Percentiles rank a stretch among this genome's conserved stretches.
These are phyloP conservation scores for Acanthochromis polyacanthus DNA, from an alignment of 2,113 vertebrate species.

Conservation along the genomic window DNA sequence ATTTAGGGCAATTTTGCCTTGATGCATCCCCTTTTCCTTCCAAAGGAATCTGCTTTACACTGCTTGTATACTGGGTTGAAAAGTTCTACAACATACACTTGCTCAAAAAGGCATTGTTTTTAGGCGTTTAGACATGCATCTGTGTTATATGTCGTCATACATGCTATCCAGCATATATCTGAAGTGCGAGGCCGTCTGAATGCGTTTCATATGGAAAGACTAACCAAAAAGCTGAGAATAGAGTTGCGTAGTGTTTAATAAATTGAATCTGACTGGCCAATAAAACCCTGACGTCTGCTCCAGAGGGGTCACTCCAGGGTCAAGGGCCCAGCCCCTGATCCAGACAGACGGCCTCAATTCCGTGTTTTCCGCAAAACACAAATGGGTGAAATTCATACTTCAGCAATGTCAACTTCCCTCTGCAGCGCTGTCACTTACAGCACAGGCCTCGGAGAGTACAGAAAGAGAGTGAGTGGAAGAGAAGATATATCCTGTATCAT, in stretches of 20 bases:
- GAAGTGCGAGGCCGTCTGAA: conserved; percentile 7
- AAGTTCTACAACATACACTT: background rate
- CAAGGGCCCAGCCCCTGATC: conserved; percentile 68
- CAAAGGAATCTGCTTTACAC: background rate
- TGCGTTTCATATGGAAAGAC: conserved; percentile 24
- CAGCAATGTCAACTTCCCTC: conserved; percentile 81
- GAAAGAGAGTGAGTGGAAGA: conserved; percentile 37
- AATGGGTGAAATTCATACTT: conserved; percentile 81
- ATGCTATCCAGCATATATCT: background rate
- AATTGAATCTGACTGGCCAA: conserved; percentile 78
- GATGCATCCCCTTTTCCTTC: conserved; percentile 13
- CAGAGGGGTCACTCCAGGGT: conserved; percentile 67
- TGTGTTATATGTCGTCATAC: background rate
- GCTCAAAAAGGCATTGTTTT: too few species aligned
- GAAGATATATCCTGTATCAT: conserved; percentile 80
- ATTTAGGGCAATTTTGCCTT: background rate
- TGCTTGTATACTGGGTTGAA: background rate
- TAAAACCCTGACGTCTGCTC: conserved; percentile 64
- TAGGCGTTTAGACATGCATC: too few species aligned
- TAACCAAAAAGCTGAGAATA: conserved; percentile 53
- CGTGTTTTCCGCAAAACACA: conserved; percentile 79
- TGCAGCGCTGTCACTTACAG: conserved; percentile 72
- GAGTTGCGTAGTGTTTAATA: conserved; percentile 66
- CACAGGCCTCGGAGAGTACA: conserved; percentile 49
- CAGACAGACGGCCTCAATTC: conserved; percentile 71